Base-by-base conservation (phyloP, 1,140 invertebrate genomes). In the Macrocentrus cingulum region DNA sequence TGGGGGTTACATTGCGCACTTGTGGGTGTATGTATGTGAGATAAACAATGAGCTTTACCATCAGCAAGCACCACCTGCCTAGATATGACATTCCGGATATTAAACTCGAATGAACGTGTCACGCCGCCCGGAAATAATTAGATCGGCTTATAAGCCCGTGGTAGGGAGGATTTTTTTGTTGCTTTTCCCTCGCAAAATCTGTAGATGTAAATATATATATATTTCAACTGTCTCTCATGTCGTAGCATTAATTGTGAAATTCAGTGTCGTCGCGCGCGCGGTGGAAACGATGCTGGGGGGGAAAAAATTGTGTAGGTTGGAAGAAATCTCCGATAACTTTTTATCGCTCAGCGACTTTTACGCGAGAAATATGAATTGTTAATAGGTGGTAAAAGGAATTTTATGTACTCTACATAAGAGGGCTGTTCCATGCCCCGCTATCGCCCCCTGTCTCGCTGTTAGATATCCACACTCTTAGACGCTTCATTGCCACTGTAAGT, bases 371-470 rank as follows among this genome's bases (percentile, higher is more conserved):
- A 77, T 77, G 76, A 78, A 78, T 78, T 76, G 74, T 78, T 76
- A 78, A 76, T 78, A 76, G 69, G 72, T 69, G 76, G 67, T 78
- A 76, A 78, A 78, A 78, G 76, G 70, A 76, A 76, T 76, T 78
- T 76, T 76, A 76, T 78, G 76, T 77, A 74, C 68, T 73, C 71
- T 71, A 75, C 69, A 74, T 75, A 77, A 75, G 13, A 53, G 46
- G 23, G 25, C 5, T 2, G 37, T 34, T n/a, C 1, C 15, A 22
- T 20, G 18, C 42, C 32, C 44, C 13, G 18, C 32, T 34, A 20
- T 41, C 16, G n/a, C 25, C 37, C n/a, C 9, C 15, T 15, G 42
- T 46, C 19, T 46, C 36, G 25, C 49, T 19, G 8, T 50, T 32
- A 34, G 66, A 77, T 76, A 56, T 20, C 71, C 74, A 48, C 20